Evolutionary conservation across 1,140 invertebrate species (phyloP).

Genomic region (Penaeus japonicus): DNA sequence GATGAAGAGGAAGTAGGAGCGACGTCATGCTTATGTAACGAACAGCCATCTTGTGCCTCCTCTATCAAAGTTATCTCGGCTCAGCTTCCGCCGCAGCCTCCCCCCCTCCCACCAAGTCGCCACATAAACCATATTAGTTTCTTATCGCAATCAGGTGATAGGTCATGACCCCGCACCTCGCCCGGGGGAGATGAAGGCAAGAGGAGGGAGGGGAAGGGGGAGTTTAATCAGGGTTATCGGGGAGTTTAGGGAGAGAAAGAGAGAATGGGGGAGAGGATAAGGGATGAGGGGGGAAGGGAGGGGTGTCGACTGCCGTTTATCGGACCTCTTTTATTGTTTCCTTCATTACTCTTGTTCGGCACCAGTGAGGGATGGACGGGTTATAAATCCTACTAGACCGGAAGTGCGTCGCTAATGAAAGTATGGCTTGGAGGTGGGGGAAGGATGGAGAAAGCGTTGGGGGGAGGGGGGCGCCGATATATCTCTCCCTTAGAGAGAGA

Average conservation of each 20-base stretch:
- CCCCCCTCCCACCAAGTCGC: background rate
- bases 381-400: conserved; percentile 15
- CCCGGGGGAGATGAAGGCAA: background rate
- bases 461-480: no score
- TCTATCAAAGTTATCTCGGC: conserved; percentile 34
- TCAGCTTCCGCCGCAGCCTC: background rate
- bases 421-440: background rate
- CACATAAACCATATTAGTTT: conserved; percentile 51
- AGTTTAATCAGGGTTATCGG: no score
- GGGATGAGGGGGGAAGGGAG: background rate
- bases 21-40: background rate
- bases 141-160: conserved; percentile 40
- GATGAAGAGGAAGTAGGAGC: no score
- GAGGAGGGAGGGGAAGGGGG: background rate
- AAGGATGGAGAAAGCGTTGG: background rate
- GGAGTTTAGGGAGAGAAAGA: background rate
- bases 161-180: background rate
- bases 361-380: conserved; percentile 15
- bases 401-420: conserved; percentile 24
- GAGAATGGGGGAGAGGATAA: background rate
- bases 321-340: conserved; percentile 30
- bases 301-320: background rate
- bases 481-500: background rate
- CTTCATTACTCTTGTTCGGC: conserved; percentile 37
- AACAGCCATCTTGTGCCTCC: background rate